Base-by-base conservation (phyloP, 1,140 invertebrate species). In the Drosophila ambigua region DNA sequence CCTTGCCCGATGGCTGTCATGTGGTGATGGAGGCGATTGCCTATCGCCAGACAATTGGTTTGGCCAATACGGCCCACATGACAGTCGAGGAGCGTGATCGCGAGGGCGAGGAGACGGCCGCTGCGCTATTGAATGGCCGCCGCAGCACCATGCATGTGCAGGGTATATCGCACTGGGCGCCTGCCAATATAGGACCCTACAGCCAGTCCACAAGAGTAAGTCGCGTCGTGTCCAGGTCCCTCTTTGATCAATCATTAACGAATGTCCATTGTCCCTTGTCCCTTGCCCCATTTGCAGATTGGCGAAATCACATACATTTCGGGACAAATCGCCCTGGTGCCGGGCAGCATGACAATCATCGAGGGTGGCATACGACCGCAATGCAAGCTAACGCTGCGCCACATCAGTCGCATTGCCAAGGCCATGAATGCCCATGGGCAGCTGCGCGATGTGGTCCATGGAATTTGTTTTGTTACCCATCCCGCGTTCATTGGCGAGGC, bases 101-200 rank as follows among this genome's bases (percentile, higher is more conserved):
- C 6, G 74, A 81, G 45, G 65, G 61, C 28, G 77, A 77, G 43
- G 78, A 74, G 61, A 61, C 71, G 46, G 62, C 53, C 11, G 53
- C 82, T 50, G 57, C 65, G 1, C 39, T 89, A 28, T 60, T 79
- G 20, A 88, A 76, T 46, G 82, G 82, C 0, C 83, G 87, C 5
- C 71, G 91, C 0, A 85, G 91, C 46, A 96, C 95, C 8, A 96
- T 98, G 96, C 97, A 98, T 92, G 97, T 98, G 26, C 98, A 98
- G 92, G 96, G 97, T 52, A 95, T 98, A 63, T 98, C 97, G 23
- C 97, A 98, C 92, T 99, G 98, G 98, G 97, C 98, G 4, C 97
- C 98, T 5, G 97, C 97, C 45, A 98, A 98, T 90, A 98, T 99
- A 77, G 98, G 98, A 13, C 98, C 98, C 31, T 99, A 98, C 92